A percentile compares a stretch with the other conserved stretches of the same genome.
Evolutionary conservation across 2,888 invertebrate species (phyloP).

Genomic region (Hedya salicella): DNA sequence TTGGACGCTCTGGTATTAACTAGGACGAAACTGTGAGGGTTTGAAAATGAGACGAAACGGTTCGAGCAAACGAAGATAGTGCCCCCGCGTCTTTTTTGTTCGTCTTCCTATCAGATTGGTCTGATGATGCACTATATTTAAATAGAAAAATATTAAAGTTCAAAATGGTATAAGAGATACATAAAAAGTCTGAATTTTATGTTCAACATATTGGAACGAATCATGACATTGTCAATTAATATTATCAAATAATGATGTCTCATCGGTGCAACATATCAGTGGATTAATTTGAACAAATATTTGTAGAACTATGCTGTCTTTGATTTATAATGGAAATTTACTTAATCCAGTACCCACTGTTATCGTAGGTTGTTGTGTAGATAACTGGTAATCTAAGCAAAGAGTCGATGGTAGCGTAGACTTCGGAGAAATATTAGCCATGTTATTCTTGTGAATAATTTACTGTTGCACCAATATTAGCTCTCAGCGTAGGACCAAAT

Average conservation of each 20-base stretch:
- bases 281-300: conserved; percentile 36
- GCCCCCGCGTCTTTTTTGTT: no score
- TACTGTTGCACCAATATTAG: conserved; percentile 39
- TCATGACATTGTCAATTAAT: no score
- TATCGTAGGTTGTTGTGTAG: conserved; percentile 62
- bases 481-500: conserved; percentile 34
- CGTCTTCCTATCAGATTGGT: no score
- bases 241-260: background rate
- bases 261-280: conserved; percentile 18
- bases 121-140: no score
- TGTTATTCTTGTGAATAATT: conserved; percentile 42
- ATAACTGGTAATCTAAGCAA: conserved; percentile 61
- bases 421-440: conserved; percentile 63
- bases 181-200: no score
- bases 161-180: no score
- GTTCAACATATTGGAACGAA: no score
- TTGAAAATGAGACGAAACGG: no score
- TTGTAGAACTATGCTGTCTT: conserved; percentile 30
- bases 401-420: conserved; percentile 54
- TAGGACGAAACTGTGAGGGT: no score
- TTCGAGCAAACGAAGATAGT: no score
- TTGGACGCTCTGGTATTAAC: no score
- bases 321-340: conserved; percentile 69
- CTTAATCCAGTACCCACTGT: conserved; percentile 58
- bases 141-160: no score